Percentiles rank a stretch among this genome's conserved stretches.
These are phyloP conservation scores for Nesospiza acunhae DNA, from an alignment of 2,113 vertebrate genomes.

Conservation along the genomic window DNA sequence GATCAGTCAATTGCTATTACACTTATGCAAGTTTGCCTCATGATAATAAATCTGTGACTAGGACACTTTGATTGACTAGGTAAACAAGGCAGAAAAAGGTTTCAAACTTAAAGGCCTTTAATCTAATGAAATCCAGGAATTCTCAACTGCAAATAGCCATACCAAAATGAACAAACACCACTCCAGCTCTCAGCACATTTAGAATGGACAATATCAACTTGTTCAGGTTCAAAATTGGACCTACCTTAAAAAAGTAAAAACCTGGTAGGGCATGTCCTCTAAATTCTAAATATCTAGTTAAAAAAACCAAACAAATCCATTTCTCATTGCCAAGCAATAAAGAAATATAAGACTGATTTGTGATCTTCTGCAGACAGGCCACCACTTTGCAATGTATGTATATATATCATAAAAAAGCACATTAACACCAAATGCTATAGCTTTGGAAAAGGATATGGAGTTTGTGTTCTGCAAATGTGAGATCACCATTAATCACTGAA, in stretches of 20 bases:
- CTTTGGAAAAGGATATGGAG: background rate
- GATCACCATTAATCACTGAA: background rate
- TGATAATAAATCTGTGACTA: background rate
- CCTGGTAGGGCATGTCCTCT: conserved; percentile 64
- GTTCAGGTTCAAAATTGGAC: conserved; percentile 55
- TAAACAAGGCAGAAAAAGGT: background rate
- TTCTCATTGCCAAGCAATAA: conserved; percentile 61
- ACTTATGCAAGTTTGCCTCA: background rate
- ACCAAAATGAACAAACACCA: conserved; percentile 58
- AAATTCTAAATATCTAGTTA: conserved; percentile 69
- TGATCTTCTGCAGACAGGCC: conserved; percentile 46
- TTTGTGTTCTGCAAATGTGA: background rate
- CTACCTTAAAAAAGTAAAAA: conserved; percentile 69
- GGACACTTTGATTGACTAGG: background rate
- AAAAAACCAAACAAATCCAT: conserved; percentile 68
- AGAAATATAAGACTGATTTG: conserved; percentile 51
- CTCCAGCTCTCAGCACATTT: conserved; percentile 68
- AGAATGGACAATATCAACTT: conserved; percentile 55
- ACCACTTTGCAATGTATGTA: conserved; percentile 2
- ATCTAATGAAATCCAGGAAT: conserved; percentile 6
- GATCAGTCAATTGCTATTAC: background rate
- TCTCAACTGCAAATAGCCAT: conserved; percentile 59
- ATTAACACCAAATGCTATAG: background rate
- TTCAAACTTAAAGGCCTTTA: background rate
- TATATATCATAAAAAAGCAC: background rate